Percentiles rank a stretch among this genome's conserved stretches.
Evolutionary conservation across 2,888 invertebrate genomes (phyloP).

Genomic region (Creontiades dilutus): DNA sequence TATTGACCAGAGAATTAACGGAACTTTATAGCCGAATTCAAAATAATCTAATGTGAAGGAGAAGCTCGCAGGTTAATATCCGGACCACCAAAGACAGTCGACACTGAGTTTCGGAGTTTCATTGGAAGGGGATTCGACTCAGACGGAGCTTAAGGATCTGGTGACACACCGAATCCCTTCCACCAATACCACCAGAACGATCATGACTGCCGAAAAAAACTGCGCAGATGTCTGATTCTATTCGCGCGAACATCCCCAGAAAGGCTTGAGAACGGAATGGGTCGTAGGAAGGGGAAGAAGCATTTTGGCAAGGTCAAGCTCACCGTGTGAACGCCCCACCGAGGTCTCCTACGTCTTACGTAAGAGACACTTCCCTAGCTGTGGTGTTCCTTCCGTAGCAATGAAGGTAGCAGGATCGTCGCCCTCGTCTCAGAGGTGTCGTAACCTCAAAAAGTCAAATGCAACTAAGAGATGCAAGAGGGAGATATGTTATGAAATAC

Average conservation of each 20-base stretch:
- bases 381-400: too few relatives aligned
- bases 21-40: too few relatives aligned
- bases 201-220: constrained; percentile 2
- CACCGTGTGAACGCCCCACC: constrained; percentile 52
- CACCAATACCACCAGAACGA: neutral
- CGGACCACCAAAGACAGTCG: neutral
- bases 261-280: neutral
- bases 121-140: neutral
- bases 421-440: too few relatives aligned
- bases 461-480: too few relatives aligned
- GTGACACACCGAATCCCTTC: constrained; percentile 41
- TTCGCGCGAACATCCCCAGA: neutral
- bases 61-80: neutral
- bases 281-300: neutral
- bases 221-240: constrained; percentile 22
- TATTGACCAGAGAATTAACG: too few relatives aligned
- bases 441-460: too few relatives aligned
- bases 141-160: constrained; percentile 45
- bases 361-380: neutral
- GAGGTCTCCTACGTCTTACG: constrained; percentile 48
- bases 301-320: constrained; percentile 59
- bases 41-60: too few relatives aligned
- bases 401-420: too few relatives aligned
- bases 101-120: neutral
- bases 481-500: too few relatives aligned